Percentiles rank a stretch among this genome's conserved stretches.
Conservation (phyloP, 2,888 invertebrate genomes). For the Xanthostigma xanthostigma region DNA sequence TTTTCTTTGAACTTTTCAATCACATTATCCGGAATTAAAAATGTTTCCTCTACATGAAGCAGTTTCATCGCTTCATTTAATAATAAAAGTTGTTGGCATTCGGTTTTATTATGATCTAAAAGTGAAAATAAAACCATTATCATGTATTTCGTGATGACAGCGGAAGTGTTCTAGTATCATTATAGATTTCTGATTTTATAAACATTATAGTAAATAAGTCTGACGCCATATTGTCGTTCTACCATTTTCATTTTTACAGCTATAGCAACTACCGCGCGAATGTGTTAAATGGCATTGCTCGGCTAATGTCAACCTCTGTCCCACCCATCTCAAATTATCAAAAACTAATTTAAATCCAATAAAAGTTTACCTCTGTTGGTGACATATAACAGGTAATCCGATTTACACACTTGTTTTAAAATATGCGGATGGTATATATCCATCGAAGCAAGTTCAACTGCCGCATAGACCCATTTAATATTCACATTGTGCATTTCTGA, state of each 20-base stretch:
- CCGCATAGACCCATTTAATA: constrained; percentile 22
- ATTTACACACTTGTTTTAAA: constrained; percentile 34
- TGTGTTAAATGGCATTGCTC: no score
- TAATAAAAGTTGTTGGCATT: constrained; percentile 34
- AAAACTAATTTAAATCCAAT: constrained; percentile 11
- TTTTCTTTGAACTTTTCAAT: constrained; percentile 16
- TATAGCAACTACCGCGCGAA: no score
- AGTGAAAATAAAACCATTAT: constrained; percentile 2
- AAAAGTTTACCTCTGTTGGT: constrained; percentile 24
- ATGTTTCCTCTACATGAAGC: constrained; percentile 14
- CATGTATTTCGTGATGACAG: background rate
- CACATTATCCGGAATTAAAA: constrained; percentile 29
- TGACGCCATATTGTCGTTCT: no score
- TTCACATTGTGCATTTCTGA: constrained; percentile 23
- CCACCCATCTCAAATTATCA: no score
- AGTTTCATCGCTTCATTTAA: constrained; percentile 36
- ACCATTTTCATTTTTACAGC: no score
- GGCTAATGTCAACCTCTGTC: no score
- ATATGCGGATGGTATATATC: constrained; percentile 40
- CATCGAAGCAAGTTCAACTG: constrained; percentile 39
- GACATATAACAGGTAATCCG: constrained; percentile 28
- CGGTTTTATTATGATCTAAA: constrained; percentile 26
- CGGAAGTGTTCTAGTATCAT: no score
- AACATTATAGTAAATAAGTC: no score
- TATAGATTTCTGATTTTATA: no score